These are phyloP conservation scores for Gavia stellata DNA, from an alignment of 2,113 vertebrate species.

Conservation along the genomic window DNA sequence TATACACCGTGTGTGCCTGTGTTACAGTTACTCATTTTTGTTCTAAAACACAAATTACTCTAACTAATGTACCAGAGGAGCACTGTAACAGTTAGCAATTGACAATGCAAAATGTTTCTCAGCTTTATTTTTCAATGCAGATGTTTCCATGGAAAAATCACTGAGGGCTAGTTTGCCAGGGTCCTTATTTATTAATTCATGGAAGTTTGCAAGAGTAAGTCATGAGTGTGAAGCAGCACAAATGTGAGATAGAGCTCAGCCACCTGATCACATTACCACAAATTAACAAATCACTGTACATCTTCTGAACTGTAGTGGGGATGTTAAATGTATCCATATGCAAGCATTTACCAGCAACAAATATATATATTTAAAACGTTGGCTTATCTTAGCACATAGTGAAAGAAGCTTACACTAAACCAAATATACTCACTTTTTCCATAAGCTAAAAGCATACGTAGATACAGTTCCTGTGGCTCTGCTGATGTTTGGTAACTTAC, in stretches of 20 bases:
- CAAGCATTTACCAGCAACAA: background rate
- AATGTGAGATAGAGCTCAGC: background rate
- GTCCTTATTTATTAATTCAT: background rate
- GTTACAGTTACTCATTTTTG: background rate
- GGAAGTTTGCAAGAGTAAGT: background rate
- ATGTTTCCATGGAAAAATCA: slow-evolving; percentile 6
- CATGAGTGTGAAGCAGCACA: background rate
- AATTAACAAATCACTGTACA: background rate
- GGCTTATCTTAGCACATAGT: background rate
- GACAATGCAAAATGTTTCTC: slow-evolving; percentile 14
- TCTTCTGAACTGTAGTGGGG: background rate
- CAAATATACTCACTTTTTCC: background rate
- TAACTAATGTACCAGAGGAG: slow-evolving; percentile 30
- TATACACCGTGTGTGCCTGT: background rate
- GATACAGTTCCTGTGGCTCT: background rate
- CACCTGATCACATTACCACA: background rate
- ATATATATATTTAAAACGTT: background rate
- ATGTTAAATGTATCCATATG: background rate
- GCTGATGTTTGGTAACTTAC: background rate
- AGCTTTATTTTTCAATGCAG: slow-evolving; percentile 20
- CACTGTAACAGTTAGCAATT: background rate
- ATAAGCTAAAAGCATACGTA: background rate
- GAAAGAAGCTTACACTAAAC: background rate
- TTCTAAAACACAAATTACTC: slow-evolving; percentile 33
- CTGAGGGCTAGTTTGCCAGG: background rate